phyloP scores from a whole-genome alignment of 2,113 vertebrate genomes.

The Coptodon bakossiorum region DNA sequence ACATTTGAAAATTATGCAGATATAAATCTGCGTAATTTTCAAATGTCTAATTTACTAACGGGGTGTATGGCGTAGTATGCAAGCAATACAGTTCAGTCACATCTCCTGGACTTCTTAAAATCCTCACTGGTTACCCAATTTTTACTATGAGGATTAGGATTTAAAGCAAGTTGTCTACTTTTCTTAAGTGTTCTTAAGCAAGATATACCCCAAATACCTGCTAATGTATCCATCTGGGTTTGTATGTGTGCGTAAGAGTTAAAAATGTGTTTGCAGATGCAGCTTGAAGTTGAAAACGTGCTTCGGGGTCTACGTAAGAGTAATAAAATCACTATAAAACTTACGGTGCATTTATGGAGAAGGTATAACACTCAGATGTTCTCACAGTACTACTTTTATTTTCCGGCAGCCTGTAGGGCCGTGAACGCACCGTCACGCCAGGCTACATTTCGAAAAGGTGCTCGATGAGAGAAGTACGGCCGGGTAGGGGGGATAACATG shows the following conservation, averaged over 20 bases:
- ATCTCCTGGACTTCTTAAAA: not conserved
- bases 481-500: not conserved
- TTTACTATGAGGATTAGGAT: not conserved
- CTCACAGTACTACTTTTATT: not conserved
- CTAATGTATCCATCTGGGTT: not conserved
- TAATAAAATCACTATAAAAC: not conserved
- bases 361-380: not conserved
- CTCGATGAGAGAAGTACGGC: not conserved
- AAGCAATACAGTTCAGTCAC: not conserved
- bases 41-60: not conserved
- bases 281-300: not conserved
- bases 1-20: not conserved
- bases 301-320: not conserved
- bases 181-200: not conserved
- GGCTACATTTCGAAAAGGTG: rapidly evolving
- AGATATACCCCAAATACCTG: not conserved
- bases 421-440: not conserved
- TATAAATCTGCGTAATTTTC: not conserved
- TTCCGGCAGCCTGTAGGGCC: not conserved
- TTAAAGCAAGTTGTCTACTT: not conserved
- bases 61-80: not conserved
- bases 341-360: not conserved
- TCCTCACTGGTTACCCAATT: not conserved
- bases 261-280: not conserved
- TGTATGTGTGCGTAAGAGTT: not conserved